A percentile compares a stretch with the other conserved stretches of the same genome.
phyloP scores from a whole-genome alignment of 2,797 vertebrate species.

The Pogonophryne albipinna region DNA sequence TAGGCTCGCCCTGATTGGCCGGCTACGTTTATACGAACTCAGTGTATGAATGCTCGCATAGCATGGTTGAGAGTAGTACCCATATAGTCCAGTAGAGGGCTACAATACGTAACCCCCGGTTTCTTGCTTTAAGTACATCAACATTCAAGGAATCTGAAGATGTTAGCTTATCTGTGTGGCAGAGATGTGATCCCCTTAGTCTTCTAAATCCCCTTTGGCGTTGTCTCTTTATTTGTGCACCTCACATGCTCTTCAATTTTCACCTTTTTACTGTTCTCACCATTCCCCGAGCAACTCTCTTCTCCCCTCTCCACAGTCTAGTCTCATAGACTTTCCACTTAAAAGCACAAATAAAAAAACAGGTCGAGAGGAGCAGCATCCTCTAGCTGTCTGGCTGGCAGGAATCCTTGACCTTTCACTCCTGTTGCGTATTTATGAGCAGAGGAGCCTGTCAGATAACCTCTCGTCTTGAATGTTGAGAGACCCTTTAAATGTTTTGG shows the following conservation, averaged over 20 bases:
- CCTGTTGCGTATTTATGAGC: conserved; percentile 52
- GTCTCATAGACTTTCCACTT: conserved; percentile 54
- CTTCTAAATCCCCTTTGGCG: not conserved
- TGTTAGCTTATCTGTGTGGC: not conserved
- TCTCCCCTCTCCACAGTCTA: conserved; percentile 30
- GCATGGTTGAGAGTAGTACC: no score
- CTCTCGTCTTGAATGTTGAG: conserved; percentile 56
- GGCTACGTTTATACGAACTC: no score
- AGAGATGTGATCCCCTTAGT: conserved; percentile 1
- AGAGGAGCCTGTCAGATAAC: conserved; percentile 48
- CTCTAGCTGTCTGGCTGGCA: conserved; percentile 56
- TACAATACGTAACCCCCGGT: no score
- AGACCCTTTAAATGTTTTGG: conserved; percentile 48
- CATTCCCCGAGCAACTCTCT: conserved; percentile 15
- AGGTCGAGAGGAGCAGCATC: conserved; percentile 54
- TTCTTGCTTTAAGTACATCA: conserved; percentile 3
- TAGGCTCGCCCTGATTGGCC: no score
- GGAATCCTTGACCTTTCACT: conserved; percentile 70
- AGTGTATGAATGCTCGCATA: no score
- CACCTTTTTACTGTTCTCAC: conserved; percentile 26
- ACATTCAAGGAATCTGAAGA: conserved; percentile 12
- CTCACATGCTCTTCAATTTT: conserved; percentile 25
- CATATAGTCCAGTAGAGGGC: no score
- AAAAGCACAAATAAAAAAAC: conserved; percentile 46
- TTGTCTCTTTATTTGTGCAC: conserved; percentile 22